Evolutionary conservation across 2,797 vertebrate genomes (phyloP).

Genomic region (Sebastes umbrosus): DNA sequence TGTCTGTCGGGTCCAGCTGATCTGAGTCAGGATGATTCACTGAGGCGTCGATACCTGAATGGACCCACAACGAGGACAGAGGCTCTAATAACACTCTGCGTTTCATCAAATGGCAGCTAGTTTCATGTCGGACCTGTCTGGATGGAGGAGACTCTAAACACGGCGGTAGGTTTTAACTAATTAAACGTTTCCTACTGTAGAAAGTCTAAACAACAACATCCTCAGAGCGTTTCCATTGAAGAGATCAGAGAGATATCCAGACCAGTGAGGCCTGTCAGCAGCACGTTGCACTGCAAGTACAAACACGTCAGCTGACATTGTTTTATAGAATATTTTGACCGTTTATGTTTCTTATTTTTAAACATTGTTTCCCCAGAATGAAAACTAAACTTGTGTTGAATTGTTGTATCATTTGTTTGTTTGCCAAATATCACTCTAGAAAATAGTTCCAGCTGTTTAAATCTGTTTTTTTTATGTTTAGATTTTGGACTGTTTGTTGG

Average conservation of each 20-base stretch:
- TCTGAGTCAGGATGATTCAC: constrained; percentile 43
- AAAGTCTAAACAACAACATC: not conserved
- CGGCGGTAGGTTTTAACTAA: constrained; percentile 9
- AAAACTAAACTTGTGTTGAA: not conserved
- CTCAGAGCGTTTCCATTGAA: not conserved
- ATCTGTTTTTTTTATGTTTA: not conserved
- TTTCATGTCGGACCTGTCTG: not conserved
- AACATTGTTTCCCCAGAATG: not conserved
- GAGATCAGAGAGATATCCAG: not conserved
- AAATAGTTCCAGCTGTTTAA: not conserved
- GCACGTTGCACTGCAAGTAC: not conserved
- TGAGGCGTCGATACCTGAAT: not conserved
- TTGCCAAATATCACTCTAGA: not conserved
- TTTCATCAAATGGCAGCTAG: not conserved
- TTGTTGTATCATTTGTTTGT: not conserved
- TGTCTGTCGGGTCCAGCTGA: constrained; percentile 48
- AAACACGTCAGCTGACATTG: not conserved
- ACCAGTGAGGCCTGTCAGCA: not conserved
- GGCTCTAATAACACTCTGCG: too few species aligned
- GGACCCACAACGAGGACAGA: not conserved
- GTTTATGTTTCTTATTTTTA: not conserved
- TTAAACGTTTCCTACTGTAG: not conserved
- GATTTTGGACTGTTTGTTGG: not conserved
- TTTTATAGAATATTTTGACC: not conserved
- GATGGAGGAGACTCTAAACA: constrained; percentile 37